Conservation (phyloP, 2,113 vertebrate species). For the Otus sunia region DNA sequence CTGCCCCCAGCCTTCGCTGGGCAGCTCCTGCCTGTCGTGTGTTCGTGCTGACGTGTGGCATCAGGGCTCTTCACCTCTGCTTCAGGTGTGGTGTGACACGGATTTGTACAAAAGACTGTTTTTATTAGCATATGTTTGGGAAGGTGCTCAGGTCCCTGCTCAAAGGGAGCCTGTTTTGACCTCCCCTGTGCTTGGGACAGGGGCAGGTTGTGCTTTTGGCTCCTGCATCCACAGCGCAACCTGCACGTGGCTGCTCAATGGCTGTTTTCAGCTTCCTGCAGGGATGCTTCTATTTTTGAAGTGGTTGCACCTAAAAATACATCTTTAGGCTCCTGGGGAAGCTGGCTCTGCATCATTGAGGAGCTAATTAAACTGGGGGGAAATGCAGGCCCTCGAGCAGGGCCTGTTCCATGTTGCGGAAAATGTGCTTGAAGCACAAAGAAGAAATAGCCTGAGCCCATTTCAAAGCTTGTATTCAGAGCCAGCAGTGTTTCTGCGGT, state of each 20-base stretch:
- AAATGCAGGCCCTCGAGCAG: neutral
- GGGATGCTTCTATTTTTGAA: conserved; percentile 21
- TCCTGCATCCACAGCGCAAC: neutral
- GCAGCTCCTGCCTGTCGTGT: neutral
- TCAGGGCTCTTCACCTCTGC: too few relatives aligned
- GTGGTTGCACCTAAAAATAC: conserved; percentile 32
- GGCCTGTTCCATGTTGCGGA: neutral
- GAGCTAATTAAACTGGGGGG: conserved; percentile 18
- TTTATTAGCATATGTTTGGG: fast-evolving
- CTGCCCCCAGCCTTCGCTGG: neutral
- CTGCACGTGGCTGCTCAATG: neutral
- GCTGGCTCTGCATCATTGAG: neutral
- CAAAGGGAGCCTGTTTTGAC: fast-evolving
- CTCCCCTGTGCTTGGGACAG: neutral
- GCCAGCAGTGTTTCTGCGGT: neutral
- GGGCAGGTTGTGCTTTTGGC: neutral
- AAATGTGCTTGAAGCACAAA: neutral
- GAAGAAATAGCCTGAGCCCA: neutral
- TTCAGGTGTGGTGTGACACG: fast-evolving
- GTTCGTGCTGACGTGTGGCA: too few relatives aligned
- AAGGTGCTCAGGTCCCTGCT: neutral
- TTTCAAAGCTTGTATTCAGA: neutral
- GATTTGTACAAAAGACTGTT: fast-evolving
- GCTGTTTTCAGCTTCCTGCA: neutral
- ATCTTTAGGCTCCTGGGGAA: neutral